A percentile compares a stretch with the other conserved stretches of the same genome.
Conservation (phyloP, 92 coral and sea anemone species). For the Meandrina meandrites region DNA sequence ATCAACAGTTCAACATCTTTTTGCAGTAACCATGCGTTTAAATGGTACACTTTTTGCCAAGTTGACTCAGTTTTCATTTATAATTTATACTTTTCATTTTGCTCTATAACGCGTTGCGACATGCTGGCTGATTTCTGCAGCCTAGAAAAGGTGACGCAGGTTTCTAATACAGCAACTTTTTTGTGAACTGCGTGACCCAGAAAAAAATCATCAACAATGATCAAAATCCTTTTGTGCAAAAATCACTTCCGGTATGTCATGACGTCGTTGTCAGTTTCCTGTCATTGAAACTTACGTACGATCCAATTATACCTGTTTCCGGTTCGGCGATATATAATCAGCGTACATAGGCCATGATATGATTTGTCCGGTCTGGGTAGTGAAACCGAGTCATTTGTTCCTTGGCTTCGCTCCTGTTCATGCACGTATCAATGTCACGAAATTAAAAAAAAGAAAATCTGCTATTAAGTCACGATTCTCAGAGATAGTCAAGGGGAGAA, state of each 20-base stretch:
- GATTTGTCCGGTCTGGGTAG: background rate
- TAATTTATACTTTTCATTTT: too few relatives aligned
- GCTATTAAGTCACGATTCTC: background rate
- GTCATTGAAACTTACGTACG: background rate
- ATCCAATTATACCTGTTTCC: background rate
- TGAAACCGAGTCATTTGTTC: background rate
- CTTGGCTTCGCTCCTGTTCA: too few relatives aligned
- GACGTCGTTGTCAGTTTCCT: background rate
- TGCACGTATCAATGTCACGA: background rate
- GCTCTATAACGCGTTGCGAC: too few relatives aligned
- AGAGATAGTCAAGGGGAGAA: background rate
- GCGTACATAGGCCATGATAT: too few relatives aligned
- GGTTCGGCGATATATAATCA: background rate
- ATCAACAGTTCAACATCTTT: too few relatives aligned
- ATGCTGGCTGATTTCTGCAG: too few relatives aligned
- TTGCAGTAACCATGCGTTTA: background rate
- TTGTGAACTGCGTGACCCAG: background rate
- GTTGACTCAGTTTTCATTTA: too few relatives aligned
- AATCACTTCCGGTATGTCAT: background rate
- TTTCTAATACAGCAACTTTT: too few relatives aligned
- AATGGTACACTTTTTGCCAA: background rate
- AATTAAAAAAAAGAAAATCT: too few relatives aligned
- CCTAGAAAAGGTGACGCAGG: too few relatives aligned
- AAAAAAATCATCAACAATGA: too few relatives aligned
- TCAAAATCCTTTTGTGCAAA: background rate